These are phyloP conservation scores for Lepisosteus osseus DNA, from an alignment of 2,113 vertebrate species.

Conservation along the genomic window DNA sequence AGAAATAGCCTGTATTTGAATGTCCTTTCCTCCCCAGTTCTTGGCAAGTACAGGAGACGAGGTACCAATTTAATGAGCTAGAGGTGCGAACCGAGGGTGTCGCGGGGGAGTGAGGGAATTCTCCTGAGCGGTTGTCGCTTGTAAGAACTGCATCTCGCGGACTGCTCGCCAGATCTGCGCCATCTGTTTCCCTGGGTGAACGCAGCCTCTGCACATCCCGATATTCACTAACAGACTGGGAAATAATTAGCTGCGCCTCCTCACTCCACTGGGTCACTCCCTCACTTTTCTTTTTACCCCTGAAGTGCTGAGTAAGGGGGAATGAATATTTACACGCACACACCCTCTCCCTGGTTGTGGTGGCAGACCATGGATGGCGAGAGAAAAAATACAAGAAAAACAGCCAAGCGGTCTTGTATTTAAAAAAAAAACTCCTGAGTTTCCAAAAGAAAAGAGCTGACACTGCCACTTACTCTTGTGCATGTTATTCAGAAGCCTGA, in stretches of 20 bases:
- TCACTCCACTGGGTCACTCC: not conserved
- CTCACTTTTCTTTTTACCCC: not conserved
- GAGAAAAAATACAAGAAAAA: not conserved
- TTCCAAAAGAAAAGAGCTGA: too few species aligned
- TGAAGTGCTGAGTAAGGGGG: not conserved
- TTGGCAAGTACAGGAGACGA: conserved; percentile 12
- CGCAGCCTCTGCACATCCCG: conserved; percentile 19
- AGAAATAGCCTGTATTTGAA: not conserved
- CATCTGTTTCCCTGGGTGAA: conserved; percentile 35
- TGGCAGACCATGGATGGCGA: not conserved
- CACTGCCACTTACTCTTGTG: too few species aligned
- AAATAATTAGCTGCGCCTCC: conserved; percentile 31
- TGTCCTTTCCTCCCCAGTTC: conserved; percentile 12
- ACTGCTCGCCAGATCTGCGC: conserved; percentile 25
- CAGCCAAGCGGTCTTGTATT: too few species aligned
- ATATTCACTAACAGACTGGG: conserved; percentile 19
- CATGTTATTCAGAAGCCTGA: too few species aligned
- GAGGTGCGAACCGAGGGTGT: conserved; percentile 17
- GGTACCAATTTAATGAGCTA: conserved; percentile 33
- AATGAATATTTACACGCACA: not conserved
- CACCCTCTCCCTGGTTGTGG: not conserved
- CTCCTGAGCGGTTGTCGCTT: conserved; percentile 25
- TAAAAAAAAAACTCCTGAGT: too few species aligned
- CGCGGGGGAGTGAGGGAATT: conserved; percentile 18
- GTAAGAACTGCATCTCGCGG: conserved; percentile 19